Evolutionary conservation across 1,140 invertebrate species (phyloP).

Genomic region (Maconellicoccus hirsutus): DNA sequence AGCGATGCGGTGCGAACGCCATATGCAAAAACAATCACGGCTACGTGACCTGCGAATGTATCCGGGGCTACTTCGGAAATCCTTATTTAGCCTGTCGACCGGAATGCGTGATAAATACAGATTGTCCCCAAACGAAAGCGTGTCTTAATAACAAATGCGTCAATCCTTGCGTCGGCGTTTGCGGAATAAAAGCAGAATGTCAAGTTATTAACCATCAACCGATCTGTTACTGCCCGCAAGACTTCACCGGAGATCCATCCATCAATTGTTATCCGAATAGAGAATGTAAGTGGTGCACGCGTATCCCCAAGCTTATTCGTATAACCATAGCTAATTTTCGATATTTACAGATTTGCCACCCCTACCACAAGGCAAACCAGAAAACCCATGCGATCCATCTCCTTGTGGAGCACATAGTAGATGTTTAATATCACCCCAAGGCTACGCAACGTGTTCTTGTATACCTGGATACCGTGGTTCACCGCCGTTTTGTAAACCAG

Average conservation of each 20-base stretch:
- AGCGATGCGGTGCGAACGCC: conserved; percentile 63
- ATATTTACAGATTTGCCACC: conserved; percentile 26
- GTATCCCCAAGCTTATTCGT: neutral
- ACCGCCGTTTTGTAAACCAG: conserved; percentile 65
- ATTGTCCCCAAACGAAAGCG: conserved; percentile 52
- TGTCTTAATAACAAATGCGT: conserved; percentile 70
- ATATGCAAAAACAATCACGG: conserved; percentile 48
- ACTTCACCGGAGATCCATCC: conserved; percentile 65
- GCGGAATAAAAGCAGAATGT: conserved; percentile 60
- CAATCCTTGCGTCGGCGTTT: conserved; percentile 63
- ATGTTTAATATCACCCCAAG: conserved; percentile 54
- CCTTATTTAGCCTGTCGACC: conserved; percentile 59
- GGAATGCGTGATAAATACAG: conserved; percentile 65
- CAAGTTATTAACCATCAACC: conserved; percentile 63
- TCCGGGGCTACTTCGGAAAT: conserved; percentile 45
- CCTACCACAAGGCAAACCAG: conserved; percentile 26
- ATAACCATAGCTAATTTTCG: neutral
- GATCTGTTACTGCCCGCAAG: conserved; percentile 59
- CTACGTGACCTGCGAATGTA: conserved; percentile 51
- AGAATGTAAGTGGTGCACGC: conserved; percentile 33
- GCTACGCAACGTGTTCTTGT: conserved; percentile 65
- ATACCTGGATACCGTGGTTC: conserved; percentile 62
- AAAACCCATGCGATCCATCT: conserved; percentile 45
- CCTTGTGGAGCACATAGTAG: conserved; percentile 68
- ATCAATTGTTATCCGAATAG: conserved; percentile 49